Conservation (phyloP, 2,888 invertebrate species). For the Palloptera scutellata region DNA sequence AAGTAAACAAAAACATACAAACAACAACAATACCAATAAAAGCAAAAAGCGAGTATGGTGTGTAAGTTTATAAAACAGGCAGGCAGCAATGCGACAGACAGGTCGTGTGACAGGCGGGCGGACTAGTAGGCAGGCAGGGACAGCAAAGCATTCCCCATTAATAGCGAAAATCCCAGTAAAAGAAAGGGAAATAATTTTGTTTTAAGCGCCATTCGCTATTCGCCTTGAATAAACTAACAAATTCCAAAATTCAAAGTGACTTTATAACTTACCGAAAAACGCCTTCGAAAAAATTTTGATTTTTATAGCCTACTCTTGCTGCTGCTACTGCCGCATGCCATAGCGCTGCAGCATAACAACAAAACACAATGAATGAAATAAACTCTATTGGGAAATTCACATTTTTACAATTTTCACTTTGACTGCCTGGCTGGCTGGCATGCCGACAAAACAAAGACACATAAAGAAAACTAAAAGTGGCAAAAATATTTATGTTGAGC, state of each 20-base stretch:
- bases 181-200: not conserved
- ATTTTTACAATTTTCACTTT: conserved; percentile 12
- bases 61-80: conserved; percentile 11
- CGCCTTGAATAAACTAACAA: not conserved
- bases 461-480: conserved; percentile 39
- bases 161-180: conserved; percentile 1
- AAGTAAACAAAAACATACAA: conserved; percentile 1
- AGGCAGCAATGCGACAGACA: conserved; percentile 1
- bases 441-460: not conserved
- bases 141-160: not conserved
- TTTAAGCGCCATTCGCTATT: not conserved
- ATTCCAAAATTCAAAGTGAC: not conserved
- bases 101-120: too few species aligned
- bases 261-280: not conserved
- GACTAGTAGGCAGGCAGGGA: too few species aligned
- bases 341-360: conserved; percentile 3
- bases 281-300: conserved; percentile 12
- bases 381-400: conserved; percentile 24
- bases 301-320: conserved; percentile 23
- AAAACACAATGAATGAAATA: not conserved
- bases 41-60: not conserved
- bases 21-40: conserved; percentile 1
- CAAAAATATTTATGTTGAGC: conserved; percentile 55
- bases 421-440: not conserved
- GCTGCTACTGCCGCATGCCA: not conserved